Conservation (phyloP, 2,888 invertebrate species). For the Agrilus cyanescens region DNA sequence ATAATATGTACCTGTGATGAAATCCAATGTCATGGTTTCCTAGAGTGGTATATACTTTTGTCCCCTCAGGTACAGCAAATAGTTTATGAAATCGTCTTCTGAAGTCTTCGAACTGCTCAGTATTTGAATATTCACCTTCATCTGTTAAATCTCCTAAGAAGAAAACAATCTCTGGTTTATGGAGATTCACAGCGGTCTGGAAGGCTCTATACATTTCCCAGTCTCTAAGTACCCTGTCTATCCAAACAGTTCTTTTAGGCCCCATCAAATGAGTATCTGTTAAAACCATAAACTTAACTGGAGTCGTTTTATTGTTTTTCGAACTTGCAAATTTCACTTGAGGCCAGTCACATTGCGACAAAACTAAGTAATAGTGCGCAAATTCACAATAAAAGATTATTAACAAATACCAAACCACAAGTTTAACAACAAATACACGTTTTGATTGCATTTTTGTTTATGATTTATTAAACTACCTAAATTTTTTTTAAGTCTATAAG, state of each 20-base stretch:
- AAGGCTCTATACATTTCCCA: slow-evolving; percentile 97
- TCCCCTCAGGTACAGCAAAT: slow-evolving; percentile 60
- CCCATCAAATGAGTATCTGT: slow-evolving; percentile 93
- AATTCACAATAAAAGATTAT: too few species aligned
- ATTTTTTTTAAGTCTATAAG: too few species aligned
- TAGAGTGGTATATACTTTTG: slow-evolving; percentile 61
- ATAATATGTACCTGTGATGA: slow-evolving; percentile 66
- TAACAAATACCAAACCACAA: too few species aligned
- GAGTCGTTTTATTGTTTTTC: slow-evolving; percentile 32
- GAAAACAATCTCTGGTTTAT: slow-evolving; percentile 83
- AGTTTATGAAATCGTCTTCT: slow-evolving; percentile 66
- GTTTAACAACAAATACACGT: too few species aligned
- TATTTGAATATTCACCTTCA: slow-evolving; percentile 81
- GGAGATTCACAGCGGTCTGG: slow-evolving; percentile 70
- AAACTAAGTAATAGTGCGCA: too few species aligned
- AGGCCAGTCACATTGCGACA: slow-evolving; percentile 62
- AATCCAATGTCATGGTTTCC: slow-evolving; percentile 99
- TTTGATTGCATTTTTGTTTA: too few species aligned
- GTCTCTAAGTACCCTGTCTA: slow-evolving; percentile 86
- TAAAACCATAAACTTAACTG: slow-evolving; percentile 67
- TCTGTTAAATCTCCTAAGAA: slow-evolving; percentile 92
- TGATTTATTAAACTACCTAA: too few species aligned
- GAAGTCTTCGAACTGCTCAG: slow-evolving; percentile 69
- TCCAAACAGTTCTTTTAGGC: slow-evolving; percentile 79
- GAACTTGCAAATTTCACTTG: slow-evolving; percentile 34